These are phyloP conservation scores for Clarias fuscus DNA, from an alignment of 2,797 vertebrate genomes.

Conservation along the genomic window DNA sequence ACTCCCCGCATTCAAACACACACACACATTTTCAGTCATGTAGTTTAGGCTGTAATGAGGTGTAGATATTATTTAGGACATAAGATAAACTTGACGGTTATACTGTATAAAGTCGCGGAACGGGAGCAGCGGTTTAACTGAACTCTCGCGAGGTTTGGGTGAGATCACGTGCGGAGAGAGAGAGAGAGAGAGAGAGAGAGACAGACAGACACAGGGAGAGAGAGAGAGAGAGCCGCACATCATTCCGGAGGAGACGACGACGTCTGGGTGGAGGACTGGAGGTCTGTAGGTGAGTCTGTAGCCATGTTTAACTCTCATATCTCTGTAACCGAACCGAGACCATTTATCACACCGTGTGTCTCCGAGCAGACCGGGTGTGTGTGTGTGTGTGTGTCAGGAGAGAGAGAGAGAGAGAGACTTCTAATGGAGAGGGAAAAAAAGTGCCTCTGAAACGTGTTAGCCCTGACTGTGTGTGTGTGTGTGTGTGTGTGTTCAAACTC, in stretches of 20 bases:
- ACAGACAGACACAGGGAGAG: no score
- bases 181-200: no score
- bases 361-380: neutral
- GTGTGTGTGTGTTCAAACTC: no score
- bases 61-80: neutral
- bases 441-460: slow-evolving; percentile 17
- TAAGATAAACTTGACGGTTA: no score
- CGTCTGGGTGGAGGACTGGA: slow-evolving; percentile 31
- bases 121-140: neutral
- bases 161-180: slow-evolving; percentile 1
- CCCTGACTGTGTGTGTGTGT: no score
- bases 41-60: no score
- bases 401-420: neutral
- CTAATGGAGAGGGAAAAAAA: slow-evolving; percentile 17
- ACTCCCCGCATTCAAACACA: no score
- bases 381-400: no score
- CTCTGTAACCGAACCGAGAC: neutral
- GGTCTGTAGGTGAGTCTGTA: slow-evolving; percentile 37
- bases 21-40: no score
- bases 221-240: slow-evolving; percentile 39
- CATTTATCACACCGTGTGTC: neutral
- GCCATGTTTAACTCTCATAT: slow-evolving; percentile 20
- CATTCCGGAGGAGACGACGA: slow-evolving; percentile 48
- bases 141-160: slow-evolving; percentile 27
- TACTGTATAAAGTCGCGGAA: neutral